Base-by-base conservation (phyloP, 2,888 invertebrate species). In the Herminia tarsipennalis region DNA sequence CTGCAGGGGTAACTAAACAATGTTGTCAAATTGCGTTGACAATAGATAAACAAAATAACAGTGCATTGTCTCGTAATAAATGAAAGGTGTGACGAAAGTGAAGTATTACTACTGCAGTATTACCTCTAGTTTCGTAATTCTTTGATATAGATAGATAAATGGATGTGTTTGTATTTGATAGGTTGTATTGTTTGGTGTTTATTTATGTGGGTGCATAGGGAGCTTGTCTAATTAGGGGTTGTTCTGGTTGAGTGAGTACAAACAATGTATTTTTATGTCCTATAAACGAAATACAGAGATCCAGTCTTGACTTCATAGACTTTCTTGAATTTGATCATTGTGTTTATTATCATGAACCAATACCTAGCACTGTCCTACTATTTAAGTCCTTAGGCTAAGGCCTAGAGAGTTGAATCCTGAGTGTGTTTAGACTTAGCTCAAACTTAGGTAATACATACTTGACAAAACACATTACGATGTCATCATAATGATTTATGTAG, bases 41-140 rank as follows among this genome's bases (percentile, higher is more conserved):
- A 28, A 37, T 28, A 37, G 14, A 34, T 24, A 34, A 22, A 24
- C 5, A 6, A 5, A 34, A 2, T 5, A 5, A n/a, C 21, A 22
- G 21, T 33, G 9, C n/a, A n/a, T 27, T 27, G 27, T 27, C 13
- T 28, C 9, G 13, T 8, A 44, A 43, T 36, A 35, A 2, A 32
- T 21, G 41, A 48, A 44, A 46, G 40, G 50, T 44, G 58, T 54
- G 42, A 46, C 59, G 22, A 45, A 59, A 32, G 2, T 16, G 29
- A 45, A 25, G 38, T 57, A 52, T 48, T 36, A 33, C 36, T 9
- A 30, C 28, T 14, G 8, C 5, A 6, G 52, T 40, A 17, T 4
- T 13, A 52, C 17, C 5, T 36, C 27, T 16, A 27, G 4, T 56
- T 61, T 51, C 56, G 47, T 16, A 29, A 18, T 21, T 45, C 33